A percentile compares a stretch with the other conserved stretches of the same genome.
These are phyloP conservation scores for Drosophila setosimentum DNA, from an alignment of 2,888 invertebrate genomes.

Conservation along the genomic window DNA sequence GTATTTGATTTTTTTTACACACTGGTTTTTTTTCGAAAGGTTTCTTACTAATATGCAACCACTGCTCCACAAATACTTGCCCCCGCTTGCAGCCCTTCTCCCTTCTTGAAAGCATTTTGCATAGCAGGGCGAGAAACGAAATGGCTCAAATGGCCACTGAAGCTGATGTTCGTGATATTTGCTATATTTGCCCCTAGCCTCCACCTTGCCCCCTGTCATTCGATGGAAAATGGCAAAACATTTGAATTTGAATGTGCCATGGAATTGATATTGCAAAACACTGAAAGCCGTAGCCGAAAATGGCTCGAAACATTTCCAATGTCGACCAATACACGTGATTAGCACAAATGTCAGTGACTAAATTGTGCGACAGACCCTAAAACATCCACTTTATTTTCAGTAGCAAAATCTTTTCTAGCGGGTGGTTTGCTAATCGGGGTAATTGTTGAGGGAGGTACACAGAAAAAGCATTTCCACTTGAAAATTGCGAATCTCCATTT, in stretches of 20 bases:
- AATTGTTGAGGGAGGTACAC: background rate
- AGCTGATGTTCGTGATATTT: constrained; percentile 57
- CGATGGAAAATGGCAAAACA: constrained; percentile 45
- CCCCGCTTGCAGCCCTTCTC: background rate
- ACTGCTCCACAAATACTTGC: background rate
- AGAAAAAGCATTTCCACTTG: background rate
- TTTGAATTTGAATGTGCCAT: constrained; percentile 61
- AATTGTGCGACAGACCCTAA: constrained; percentile 25
- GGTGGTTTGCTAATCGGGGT: background rate
- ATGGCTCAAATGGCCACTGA: constrained; percentile 42
- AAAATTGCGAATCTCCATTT: background rate
- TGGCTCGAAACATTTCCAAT: constrained; percentile 19
- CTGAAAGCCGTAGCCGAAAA: constrained; percentile 9
- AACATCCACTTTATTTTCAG: constrained; percentile 22
- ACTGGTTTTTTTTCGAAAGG: constrained; percentile 39
- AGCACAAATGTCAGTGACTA: constrained; percentile 48
- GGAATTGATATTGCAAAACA: constrained; percentile 62
- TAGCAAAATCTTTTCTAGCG: constrained; percentile 4
- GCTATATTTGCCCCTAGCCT: constrained; percentile 12
- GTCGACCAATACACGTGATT: constrained; percentile 53
- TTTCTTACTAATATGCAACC: constrained; percentile 66
- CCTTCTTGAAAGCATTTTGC: constrained; percentile 60
- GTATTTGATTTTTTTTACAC: constrained; percentile 46
- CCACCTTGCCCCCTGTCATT: background rate
- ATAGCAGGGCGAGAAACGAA: constrained; percentile 35